Conservation (phyloP, 1,140 invertebrate species). For the Papilio xuthus region DNA sequence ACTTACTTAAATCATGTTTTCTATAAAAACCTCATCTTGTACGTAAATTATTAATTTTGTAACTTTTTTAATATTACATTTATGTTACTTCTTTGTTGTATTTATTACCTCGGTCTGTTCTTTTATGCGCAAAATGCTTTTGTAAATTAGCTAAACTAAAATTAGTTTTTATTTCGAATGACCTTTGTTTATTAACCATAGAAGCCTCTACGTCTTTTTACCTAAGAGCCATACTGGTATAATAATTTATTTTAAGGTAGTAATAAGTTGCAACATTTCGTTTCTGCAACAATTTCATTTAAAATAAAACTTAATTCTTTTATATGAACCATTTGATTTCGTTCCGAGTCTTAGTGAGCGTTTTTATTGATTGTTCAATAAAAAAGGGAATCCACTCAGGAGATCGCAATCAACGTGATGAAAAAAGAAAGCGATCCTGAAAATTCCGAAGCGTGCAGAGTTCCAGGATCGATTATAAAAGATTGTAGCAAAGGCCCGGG, state of each 20-base stretch:
- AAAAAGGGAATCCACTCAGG: slow-evolving; percentile 30
- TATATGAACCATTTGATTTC: slow-evolving; percentile 1
- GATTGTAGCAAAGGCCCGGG: not conserved
- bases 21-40: too few relatives aligned
- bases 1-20: too few relatives aligned
- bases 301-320: slow-evolving; percentile 13
- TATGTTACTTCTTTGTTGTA: too few relatives aligned
- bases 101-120: too few relatives aligned
- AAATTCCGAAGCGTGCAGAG: slow-evolving; percentile 22
- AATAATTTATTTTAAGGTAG: not conserved
- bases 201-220: not conserved
- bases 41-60: too few relatives aligned
- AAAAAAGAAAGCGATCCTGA: slow-evolving; percentile 28
- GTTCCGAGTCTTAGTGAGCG: not conserved
- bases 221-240: too few relatives aligned
- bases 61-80: too few relatives aligned
- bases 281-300: not conserved
- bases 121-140: too few relatives aligned
- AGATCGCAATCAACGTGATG: slow-evolving; percentile 29
- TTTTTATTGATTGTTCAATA: slow-evolving; percentile 25
- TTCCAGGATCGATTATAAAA: slow-evolving; percentile 14
- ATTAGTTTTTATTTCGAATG: too few relatives aligned
- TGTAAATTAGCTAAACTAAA: too few relatives aligned
- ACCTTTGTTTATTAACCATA: not conserved
- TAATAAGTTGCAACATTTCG: not conserved